Conservation (phyloP, 1,140 invertebrate genomes). For the Sitobion miscanthi region DNA sequence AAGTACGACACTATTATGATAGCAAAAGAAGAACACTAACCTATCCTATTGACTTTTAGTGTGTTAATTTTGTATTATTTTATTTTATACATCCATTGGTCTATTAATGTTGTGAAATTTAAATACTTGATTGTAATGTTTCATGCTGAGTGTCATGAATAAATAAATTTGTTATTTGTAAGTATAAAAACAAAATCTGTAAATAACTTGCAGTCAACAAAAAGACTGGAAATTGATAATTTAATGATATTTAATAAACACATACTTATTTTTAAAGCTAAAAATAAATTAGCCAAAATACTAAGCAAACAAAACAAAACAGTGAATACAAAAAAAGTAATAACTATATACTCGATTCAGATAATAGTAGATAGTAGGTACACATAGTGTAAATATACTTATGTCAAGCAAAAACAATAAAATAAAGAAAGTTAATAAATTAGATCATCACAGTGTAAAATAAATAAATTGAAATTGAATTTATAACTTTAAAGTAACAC, state of each 20-base stretch:
- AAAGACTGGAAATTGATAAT: neutral
- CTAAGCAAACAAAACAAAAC: slow-evolving; percentile 24
- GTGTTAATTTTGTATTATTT: neutral
- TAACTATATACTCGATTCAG: slow-evolving; percentile 19
- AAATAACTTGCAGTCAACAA: neutral
- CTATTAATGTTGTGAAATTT: neutral
- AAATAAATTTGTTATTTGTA: neutral
- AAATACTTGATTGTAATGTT: neutral
- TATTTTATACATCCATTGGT: neutral
- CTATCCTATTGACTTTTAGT: neutral
- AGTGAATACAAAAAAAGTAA: slow-evolving; percentile 31
- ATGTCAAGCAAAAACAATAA: neutral
- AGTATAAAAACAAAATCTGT: neutral
- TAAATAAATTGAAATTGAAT: slow-evolving; percentile 31
- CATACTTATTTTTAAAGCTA: slow-evolving; percentile 22
- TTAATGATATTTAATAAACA: slow-evolving; percentile 16
- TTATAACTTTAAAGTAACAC: slow-evolving; percentile 24
- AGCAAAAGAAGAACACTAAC: neutral
- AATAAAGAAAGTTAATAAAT: slow-evolving; percentile 10
- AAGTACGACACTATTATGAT: neutral
- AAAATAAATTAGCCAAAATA: slow-evolving; percentile 16
- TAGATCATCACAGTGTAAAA: slow-evolving; percentile 49
- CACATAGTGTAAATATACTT: neutral
- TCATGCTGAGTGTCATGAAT: neutral
- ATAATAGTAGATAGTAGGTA: neutral